A percentile compares a stretch with the other conserved stretches of the same genome.
Conservation (phyloP, 2,113 vertebrate species). For the Lepus europaeus region DNA sequence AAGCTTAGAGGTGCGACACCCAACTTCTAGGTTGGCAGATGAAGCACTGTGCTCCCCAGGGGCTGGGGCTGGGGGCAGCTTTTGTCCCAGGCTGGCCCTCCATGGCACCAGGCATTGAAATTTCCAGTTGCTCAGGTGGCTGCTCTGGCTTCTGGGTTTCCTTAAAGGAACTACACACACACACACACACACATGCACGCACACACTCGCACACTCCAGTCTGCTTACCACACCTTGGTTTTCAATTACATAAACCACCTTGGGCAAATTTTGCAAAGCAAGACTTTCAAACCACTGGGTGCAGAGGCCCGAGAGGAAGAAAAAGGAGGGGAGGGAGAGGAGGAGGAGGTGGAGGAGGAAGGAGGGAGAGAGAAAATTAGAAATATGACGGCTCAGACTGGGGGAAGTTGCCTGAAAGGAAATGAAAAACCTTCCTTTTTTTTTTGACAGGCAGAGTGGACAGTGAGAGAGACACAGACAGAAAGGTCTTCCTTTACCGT, state of each 20-base stretch:
- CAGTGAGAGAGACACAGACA: too few relatives aligned
- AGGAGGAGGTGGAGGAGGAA: not conserved
- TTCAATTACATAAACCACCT: constrained; percentile 72
- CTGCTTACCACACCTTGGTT: constrained; percentile 60
- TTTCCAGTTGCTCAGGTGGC: not conserved
- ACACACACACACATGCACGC: not conserved
- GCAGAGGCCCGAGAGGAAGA: not conserved
- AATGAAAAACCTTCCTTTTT: constrained; percentile 69
- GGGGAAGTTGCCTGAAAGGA: constrained; percentile 55
- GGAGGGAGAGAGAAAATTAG: constrained; percentile 17
- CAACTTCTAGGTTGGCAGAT: constrained; percentile 19
- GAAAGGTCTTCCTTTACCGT: too few relatives aligned
- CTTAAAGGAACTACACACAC: constrained; percentile 35
- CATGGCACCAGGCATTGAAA: not conserved
- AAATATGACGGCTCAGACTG: constrained; percentile 22
- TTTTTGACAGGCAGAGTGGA: not conserved
- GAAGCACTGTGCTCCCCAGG: constrained; percentile 22
- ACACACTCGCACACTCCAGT: not conserved
- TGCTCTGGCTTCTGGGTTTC: constrained; percentile 21
- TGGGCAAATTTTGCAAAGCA: constrained; percentile 62
- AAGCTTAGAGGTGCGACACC: constrained; percentile 70
- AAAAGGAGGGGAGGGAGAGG: not conserved
- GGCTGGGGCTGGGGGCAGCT: too few relatives aligned
- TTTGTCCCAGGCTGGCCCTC: not conserved
- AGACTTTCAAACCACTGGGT: not conserved